Evolutionary conservation across 2,113 vertebrate species (phyloP).

Genomic region (Nasalis larvatus): DNA sequence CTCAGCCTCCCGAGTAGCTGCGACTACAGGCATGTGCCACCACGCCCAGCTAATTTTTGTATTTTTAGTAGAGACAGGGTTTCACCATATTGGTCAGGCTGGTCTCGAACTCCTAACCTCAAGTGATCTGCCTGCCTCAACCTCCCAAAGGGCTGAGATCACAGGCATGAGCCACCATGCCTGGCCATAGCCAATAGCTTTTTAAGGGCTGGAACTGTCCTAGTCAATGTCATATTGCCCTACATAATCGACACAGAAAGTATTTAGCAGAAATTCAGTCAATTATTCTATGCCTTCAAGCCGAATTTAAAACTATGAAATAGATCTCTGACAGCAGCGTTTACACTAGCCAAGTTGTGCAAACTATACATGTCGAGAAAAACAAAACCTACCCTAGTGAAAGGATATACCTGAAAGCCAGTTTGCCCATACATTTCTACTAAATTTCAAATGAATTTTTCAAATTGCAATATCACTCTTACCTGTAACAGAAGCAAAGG

Average conservation of each 20-base stretch:
- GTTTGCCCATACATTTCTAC: not conserved
- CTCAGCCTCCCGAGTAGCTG: no score
- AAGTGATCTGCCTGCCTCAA: no score
- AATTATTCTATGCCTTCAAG: not conserved
- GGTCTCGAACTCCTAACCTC: no score
- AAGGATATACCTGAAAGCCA: not conserved
- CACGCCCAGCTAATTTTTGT: no score
- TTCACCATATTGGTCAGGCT: no score
- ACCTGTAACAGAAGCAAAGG: constrained; percentile 84
- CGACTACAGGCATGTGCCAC: no score
- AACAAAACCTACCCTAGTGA: not conserved
- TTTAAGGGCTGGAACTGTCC: not conserved
- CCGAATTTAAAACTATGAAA: not conserved
- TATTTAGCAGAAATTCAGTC: not conserved
- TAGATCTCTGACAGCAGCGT: not conserved
- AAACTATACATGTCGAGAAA: not conserved
- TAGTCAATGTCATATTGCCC: not conserved
- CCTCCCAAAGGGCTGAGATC: no score
- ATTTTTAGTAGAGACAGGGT: no score
- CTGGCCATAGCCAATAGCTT: not conserved
- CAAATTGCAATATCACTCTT: not conserved
- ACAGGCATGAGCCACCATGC: no score
- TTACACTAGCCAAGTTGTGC: not conserved
- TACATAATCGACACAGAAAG: not conserved
- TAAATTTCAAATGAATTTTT: not conserved